Base-by-base conservation (phyloP, 2,888 invertebrate genomes). In the Lydus trimaculatus region DNA sequence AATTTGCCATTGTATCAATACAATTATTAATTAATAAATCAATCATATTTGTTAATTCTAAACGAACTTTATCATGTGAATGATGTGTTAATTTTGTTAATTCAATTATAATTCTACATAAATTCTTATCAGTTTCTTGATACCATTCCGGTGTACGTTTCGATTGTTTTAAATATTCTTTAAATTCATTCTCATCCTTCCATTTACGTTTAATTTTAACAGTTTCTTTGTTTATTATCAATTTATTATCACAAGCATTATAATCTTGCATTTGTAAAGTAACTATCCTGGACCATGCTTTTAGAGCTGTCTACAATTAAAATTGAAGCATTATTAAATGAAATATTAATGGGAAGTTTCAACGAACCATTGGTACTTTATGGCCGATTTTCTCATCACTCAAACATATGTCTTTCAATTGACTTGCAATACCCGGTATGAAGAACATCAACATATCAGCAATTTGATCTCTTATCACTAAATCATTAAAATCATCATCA, bases 401-500 rank as follows among this genome's bases (percentile, higher is more conserved):
- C 25, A 86, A 85, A 65, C 89, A 88, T 25, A 91, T 87, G 73
- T 89, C 87, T 69, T 87, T 87, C 72, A 92, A 81, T 0, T 89
- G 88, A 39, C 87, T 87, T 20, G 89, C 82, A 66, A 92, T 86
- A 0, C 92, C 92, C 1, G 92, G 92, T 69, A 92, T 80, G 73
- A 90, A 90, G 78, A 88, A 85, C 78, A 89, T 87, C 52, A 91
- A 84, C 78, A 90, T 85, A 74, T 90, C 88, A 7, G 90, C 88
- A 4, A 89, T 86, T 72, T 87, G 83, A 71, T 85, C 82, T 52
- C 87, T 84, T 17, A 89, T 77, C 17, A 88, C 87, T 20, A 85
- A 79, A 78, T 91, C 90, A n/a, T 82, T 76, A 20, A 86, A 82
- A 76, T 89, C 89, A 59, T 87, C 86, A 52, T 86, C 83, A 43